phyloP scores from a whole-genome alignment of 1,140 invertebrate species.

The Pseudomyrmex sp. region DNA sequence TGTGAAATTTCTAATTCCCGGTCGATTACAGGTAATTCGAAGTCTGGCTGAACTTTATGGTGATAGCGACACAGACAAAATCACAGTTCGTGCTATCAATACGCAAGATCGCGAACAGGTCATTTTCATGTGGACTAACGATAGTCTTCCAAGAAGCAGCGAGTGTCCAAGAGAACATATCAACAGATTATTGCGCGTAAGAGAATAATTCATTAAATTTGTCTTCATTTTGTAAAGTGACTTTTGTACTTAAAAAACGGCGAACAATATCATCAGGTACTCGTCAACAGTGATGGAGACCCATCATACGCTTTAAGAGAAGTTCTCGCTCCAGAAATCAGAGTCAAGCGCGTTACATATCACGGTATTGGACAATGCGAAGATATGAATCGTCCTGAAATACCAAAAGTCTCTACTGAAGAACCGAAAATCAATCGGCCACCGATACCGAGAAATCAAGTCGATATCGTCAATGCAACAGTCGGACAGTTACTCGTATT shows the following conservation, averaged over 20 bases:
- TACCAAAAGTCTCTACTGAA: slow-evolving; percentile 84
- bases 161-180: slow-evolving; percentile 91
- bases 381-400: slow-evolving; percentile 73
- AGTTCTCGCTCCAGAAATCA: slow-evolving; percentile 87
- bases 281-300: slow-evolving; percentile 86
- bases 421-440: slow-evolving; percentile 88
- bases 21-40: slow-evolving; percentile 86
- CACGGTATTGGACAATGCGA: slow-evolving; percentile 88
- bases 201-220: slow-evolving; percentile 33
- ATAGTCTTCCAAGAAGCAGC: slow-evolving; percentile 90
- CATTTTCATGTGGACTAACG: slow-evolving; percentile 94
- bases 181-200: slow-evolving; percentile 88
- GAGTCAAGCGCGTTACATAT: slow-evolving; percentile 87
- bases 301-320: slow-evolving; percentile 86
- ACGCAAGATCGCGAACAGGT: slow-evolving; percentile 83
- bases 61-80: slow-evolving; percentile 89
- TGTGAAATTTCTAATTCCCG: background rate
- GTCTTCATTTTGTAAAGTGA: background rate
- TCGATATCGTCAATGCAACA: slow-evolving; percentile 93
- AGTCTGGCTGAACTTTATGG: slow-evolving; percentile 89
- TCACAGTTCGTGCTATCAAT: slow-evolving; percentile 88
- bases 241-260: background rate
- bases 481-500: slow-evolving; percentile 92
- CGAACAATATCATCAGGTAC: slow-evolving; percentile 80
- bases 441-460: slow-evolving; percentile 92